A percentile compares a stretch with the other conserved stretches of the same genome.
phyloP scores from a whole-genome alignment of 2,797 vertebrate genomes.

The Neopelma chrysocephalum region DNA sequence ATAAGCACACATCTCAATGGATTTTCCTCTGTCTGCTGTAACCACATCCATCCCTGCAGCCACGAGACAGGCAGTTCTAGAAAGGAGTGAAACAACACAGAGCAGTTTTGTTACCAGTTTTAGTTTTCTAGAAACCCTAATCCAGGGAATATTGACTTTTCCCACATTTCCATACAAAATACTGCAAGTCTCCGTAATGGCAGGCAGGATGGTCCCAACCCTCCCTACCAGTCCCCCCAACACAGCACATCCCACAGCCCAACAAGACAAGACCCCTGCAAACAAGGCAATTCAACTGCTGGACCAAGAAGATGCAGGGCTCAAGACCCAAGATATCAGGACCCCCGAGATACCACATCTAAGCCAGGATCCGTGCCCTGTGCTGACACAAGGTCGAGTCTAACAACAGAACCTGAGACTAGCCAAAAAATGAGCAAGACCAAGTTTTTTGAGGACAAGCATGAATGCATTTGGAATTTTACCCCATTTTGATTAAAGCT shows the following conservation, averaged over 20 bases:
- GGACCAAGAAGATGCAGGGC: neutral
- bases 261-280: neutral
- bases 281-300: neutral
- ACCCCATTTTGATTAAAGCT: neutral
- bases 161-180: neutral
- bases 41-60: neutral
- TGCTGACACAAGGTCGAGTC: rapidly evolving
- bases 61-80: neutral
- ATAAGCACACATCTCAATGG: neutral
- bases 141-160: neutral
- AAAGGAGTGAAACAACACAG: neutral
- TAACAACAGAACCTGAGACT: neutral
- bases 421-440: neutral
- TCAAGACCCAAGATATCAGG: neutral
- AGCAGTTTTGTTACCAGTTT: neutral
- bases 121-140: neutral
- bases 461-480: neutral
- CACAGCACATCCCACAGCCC: neutral
- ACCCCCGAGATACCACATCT: rapidly evolving
- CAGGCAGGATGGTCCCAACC: neutral
- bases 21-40: neutral
- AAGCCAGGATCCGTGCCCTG: rapidly evolving
- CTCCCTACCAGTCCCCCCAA: neutral
- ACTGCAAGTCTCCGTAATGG: neutral
- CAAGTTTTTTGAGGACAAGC: neutral